Conservation (phyloP, 1,140 invertebrate genomes). For the Lithobius niger region DNA sequence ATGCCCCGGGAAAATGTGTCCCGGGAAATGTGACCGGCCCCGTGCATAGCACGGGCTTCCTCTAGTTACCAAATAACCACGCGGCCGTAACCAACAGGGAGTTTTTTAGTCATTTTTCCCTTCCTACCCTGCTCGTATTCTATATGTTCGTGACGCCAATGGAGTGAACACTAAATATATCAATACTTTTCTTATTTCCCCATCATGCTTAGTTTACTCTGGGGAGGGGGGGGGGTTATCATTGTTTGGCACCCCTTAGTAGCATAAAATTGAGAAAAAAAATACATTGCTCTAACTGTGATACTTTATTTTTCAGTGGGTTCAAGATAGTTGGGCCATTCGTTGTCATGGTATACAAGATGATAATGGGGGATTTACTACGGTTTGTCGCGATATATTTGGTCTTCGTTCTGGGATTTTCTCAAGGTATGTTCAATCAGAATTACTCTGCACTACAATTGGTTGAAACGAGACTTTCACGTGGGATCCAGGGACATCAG, state of each 20-base stretch:
- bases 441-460: constrained; percentile 11
- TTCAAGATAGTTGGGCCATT: constrained; percentile 97
- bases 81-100: too few relatives aligned
- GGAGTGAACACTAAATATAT: too few relatives aligned
- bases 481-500: too few relatives aligned
- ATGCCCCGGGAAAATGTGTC: too few relatives aligned
- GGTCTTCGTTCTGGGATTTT: constrained; percentile 95
- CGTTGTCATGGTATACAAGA: constrained; percentile 98
- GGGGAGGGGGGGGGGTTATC: too few relatives aligned
- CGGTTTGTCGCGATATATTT: constrained; percentile 92
- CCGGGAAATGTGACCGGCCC: too few relatives aligned
- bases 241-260: too few relatives aligned
- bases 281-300: neutral
- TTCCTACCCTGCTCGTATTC: constrained; percentile 1
- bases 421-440: constrained; percentile 55
- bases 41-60: too few relatives aligned
- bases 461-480: constrained; percentile 1
- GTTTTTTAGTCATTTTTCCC: too few relatives aligned
- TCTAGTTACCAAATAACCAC: too few relatives aligned
- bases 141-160: too few relatives aligned
- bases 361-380: constrained; percentile 89
- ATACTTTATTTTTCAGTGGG: constrained; percentile 48
- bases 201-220: too few relatives aligned
- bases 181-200: constrained; percentile 3
- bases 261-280: constrained; percentile 5